Conservation (phyloP, 1,140 invertebrate genomes). For the Galleria mellonella region DNA sequence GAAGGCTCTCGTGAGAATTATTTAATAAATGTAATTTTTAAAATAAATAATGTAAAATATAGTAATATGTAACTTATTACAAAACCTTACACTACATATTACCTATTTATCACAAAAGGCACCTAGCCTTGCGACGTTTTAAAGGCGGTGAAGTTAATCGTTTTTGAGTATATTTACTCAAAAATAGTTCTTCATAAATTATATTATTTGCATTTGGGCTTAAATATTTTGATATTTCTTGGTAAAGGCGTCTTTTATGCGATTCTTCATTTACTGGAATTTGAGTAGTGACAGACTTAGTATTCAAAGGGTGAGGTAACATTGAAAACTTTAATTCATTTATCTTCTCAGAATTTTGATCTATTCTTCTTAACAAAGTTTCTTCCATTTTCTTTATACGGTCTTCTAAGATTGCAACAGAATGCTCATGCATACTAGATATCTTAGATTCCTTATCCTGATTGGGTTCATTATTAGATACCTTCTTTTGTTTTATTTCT, state of each 20-base stretch:
- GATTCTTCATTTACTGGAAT: slow-evolving; percentile 27
- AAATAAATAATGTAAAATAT: not conserved
- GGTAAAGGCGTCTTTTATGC: slow-evolving; percentile 45
- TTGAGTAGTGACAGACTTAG: slow-evolving; percentile 22
- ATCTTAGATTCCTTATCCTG: not conserved
- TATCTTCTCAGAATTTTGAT: slow-evolving; percentile 50
- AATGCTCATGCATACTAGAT: slow-evolving; percentile 23
- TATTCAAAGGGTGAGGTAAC: slow-evolving; percentile 11
- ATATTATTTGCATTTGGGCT: slow-evolving; percentile 41
- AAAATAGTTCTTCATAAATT: slow-evolving; percentile 61
- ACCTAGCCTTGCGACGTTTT: slow-evolving; percentile 21
- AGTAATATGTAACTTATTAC: too few relatives aligned
- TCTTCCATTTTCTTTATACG: slow-evolving; percentile 55
- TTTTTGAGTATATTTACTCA: slow-evolving; percentile 39
- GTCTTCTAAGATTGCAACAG: slow-evolving; percentile 41
- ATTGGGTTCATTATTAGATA: too few relatives aligned
- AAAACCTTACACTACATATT: not conserved
- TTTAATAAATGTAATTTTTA: slow-evolving; percentile 5
- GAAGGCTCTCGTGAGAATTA: slow-evolving; percentile 77
- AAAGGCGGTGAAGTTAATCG: slow-evolving; percentile 5
- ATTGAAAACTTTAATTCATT: slow-evolving; percentile 33
- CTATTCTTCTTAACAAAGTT: slow-evolving; percentile 48
- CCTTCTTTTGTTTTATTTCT: not conserved
- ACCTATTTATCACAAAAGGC: not conserved
- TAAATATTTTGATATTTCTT: slow-evolving; percentile 55